phyloP scores from a whole-genome alignment of 2,113 vertebrate species.

The Heterochromis multidens region DNA sequence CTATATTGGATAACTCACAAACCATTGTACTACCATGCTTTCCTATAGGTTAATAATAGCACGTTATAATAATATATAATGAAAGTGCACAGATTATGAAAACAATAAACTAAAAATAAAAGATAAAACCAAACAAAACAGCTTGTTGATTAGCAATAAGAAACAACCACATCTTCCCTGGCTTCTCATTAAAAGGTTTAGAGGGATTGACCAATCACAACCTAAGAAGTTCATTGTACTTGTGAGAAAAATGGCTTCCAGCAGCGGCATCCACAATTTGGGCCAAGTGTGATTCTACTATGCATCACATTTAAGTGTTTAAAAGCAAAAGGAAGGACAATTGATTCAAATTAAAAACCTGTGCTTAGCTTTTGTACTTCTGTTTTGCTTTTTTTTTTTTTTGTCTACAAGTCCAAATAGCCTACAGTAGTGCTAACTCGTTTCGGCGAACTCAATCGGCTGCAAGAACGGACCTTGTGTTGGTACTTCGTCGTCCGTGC shows the following conservation, averaged over 20 bases:
- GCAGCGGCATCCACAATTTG: conserved; percentile 69
- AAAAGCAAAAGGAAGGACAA: background rate
- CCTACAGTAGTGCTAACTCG: conserved; percentile 46
- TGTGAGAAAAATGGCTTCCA: conserved; percentile 79
- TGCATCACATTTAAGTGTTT: conserved; percentile 1
- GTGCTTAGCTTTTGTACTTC: background rate
- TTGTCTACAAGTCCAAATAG: conserved; percentile 28
- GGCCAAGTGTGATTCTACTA: conserved; percentile 41
- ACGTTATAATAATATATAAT: conserved; percentile 84
- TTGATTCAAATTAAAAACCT: conserved; percentile 3
- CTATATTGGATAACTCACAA: conserved; percentile 72
- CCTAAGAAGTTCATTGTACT: conserved; percentile 70
- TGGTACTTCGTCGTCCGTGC: conserved; percentile 75
- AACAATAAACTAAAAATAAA: conserved; percentile 68
- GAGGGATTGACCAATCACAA: conserved; percentile 53
- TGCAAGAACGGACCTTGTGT: conserved; percentile 73
- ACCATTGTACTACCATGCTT: conserved; percentile 78
- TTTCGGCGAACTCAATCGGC: conserved; percentile 72
- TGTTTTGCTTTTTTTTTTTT: background rate
- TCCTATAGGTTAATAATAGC: conserved; percentile 77
- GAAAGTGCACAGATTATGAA: conserved; percentile 92
- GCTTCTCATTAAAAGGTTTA: conserved; percentile 33
- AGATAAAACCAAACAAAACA: conserved; percentile 54
- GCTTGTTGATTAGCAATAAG: conserved; percentile 38
- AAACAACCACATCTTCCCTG: conserved; percentile 48